Conservation (phyloP, 2,797 vertebrate species). For the Acridotheres tristis region DNA sequence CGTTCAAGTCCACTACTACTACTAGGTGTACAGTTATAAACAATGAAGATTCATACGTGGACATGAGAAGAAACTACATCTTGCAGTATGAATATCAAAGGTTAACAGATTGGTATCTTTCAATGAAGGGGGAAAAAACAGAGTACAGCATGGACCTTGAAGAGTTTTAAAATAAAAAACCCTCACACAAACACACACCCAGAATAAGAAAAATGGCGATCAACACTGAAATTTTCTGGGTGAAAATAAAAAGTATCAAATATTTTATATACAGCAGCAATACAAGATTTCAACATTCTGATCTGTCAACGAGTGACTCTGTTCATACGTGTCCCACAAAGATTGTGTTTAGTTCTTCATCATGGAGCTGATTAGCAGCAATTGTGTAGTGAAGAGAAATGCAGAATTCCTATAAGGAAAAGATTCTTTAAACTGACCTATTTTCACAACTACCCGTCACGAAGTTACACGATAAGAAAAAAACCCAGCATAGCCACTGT, state of each 20-base stretch:
- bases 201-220: not conserved
- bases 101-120: not conserved
- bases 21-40: not conserved
- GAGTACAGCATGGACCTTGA: not conserved
- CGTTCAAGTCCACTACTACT: not conserved
- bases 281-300: not conserved
- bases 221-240: fast-evolving
- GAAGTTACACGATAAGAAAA: not conserved
- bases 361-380: not conserved
- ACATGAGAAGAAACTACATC: not conserved
- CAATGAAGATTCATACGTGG: fast-evolving
- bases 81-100: not conserved
- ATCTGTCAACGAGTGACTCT: not conserved
- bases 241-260: not conserved
- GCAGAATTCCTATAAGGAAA: not conserved
- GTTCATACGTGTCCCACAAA: not conserved
- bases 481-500: not conserved
- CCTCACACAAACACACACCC: not conserved
- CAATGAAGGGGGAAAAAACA: not conserved
- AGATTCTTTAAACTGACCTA: not conserved
- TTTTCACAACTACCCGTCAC: not conserved
- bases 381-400: not conserved
- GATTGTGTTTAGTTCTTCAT: not conserved
- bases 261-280: too few relatives aligned
- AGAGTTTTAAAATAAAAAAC: not conserved